Percentiles rank a stretch among this genome's conserved stretches.
Conservation (phyloP, 2,797 vertebrate species). For the Siniperca undulata region DNA sequence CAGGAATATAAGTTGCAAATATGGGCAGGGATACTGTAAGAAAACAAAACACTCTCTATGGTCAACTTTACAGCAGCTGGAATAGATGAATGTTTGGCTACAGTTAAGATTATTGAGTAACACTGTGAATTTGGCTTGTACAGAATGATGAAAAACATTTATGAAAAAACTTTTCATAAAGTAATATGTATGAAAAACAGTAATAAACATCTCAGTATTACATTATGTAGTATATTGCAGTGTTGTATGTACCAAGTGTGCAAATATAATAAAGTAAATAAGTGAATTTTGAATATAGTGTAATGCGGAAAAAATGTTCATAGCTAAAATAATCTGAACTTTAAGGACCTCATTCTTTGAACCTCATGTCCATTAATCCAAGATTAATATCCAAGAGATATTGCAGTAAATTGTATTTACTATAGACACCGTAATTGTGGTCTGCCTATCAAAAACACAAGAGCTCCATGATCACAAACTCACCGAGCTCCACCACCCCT, state of each 20-base stretch:
- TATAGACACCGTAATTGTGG: not conserved
- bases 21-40: constrained; percentile 51
- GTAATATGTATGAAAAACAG: constrained; percentile 10
- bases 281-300: not conserved
- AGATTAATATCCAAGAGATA: constrained; percentile 13
- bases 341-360: not conserved
- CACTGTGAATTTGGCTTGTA: constrained; percentile 28
- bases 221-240: not conserved
- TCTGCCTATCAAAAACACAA: constrained; percentile 21
- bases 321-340: not conserved
- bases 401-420: not conserved
- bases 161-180: constrained; percentile 12
- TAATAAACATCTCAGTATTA: not conserved
- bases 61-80: constrained; percentile 66
- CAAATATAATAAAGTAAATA: not conserved
- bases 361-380: not conserved
- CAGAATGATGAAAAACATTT: constrained; percentile 21
- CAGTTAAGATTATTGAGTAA: constrained; percentile 54
- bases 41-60: constrained; percentile 63
- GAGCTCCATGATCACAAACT: not conserved
- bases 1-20: constrained; percentile 49
- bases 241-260: not conserved
- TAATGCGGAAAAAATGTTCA: not conserved
- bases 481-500: not conserved
- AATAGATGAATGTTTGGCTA: constrained; percentile 62